Evolutionary conservation across 2,113 vertebrate species (phyloP).

Genomic region (Corynorhinus townsendii): DNA sequence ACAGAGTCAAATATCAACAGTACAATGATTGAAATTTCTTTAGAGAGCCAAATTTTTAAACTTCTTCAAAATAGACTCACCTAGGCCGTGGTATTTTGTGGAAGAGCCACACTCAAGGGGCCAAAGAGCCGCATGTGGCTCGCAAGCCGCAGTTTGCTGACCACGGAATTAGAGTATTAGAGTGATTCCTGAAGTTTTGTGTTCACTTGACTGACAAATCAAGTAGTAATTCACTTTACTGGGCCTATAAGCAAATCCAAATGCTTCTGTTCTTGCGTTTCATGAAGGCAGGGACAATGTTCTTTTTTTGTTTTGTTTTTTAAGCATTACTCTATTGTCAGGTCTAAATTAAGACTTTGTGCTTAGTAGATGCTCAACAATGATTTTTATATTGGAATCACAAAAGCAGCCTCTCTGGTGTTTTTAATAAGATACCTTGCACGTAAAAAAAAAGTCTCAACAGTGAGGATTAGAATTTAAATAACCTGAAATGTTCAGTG

Average conservation of each 20-base stretch:
- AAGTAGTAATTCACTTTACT: not conserved
- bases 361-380: not conserved
- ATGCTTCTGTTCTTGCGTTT: slow-evolving; percentile 15
- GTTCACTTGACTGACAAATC: slow-evolving; percentile 5
- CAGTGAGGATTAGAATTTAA: not conserved
- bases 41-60: too few relatives aligned
- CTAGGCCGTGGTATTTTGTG: too few relatives aligned
- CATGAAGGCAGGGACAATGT: not conserved
- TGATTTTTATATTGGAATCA: not conserved
- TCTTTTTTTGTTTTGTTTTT: not conserved
- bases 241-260: not conserved
- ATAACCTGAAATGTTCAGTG: slow-evolving; percentile 7
- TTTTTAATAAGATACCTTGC: slow-evolving; percentile 18
- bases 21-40: too few relatives aligned
- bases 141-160: too few relatives aligned
- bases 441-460: not conserved
- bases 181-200: slow-evolving; percentile 32
- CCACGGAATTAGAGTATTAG: not conserved
- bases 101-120: too few relatives aligned
- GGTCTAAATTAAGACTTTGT: not conserved
- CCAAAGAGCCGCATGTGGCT: too few relatives aligned
- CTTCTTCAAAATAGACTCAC: too few relatives aligned
- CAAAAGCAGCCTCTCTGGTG: not conserved
- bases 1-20: too few relatives aligned
- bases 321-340: not conserved